Evolutionary conservation across 2,888 invertebrate species (phyloP).

Genomic region (Sisyra terminalis): DNA sequence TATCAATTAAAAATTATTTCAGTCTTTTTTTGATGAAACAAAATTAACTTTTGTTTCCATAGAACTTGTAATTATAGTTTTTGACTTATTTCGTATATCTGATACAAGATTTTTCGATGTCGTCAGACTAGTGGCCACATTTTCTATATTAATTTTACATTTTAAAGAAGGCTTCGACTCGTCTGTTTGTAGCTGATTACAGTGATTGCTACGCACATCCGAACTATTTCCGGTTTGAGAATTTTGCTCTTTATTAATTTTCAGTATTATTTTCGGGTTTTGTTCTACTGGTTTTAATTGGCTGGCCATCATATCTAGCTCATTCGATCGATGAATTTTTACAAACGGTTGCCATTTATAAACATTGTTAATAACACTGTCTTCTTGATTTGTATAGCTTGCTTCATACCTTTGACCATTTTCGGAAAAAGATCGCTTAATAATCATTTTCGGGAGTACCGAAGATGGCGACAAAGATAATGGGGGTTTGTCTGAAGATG

Average conservation of each 20-base stretch:
- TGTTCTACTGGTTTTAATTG: constrained; percentile 2
- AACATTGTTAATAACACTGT: constrained; percentile 3
- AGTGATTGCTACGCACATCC: not conserved
- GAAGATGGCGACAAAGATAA: not conserved
- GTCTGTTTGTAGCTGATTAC: not conserved
- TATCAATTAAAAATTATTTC: too few species aligned
- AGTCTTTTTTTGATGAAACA: too few species aligned
- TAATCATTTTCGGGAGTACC: constrained; percentile 7
- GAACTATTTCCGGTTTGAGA: not conserved
- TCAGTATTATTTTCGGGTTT: constrained; percentile 5
- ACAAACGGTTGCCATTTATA: constrained; percentile 9
- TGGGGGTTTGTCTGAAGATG: not conserved
- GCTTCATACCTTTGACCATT: constrained; percentile 1
- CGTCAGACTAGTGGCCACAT: constrained; percentile 1
- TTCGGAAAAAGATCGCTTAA: constrained; percentile 2
- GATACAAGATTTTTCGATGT: not conserved
- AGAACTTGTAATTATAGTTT: too few species aligned
- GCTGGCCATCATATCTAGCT: constrained; percentile 6
- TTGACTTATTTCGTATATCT: too few species aligned
- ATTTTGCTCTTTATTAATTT: constrained; percentile 1
- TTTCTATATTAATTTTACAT: constrained; percentile 8
- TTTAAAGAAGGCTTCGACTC: constrained; percentile 2
- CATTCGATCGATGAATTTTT: not conserved
- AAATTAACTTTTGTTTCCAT: too few species aligned
- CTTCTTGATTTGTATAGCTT: not conserved